phyloP scores from a whole-genome alignment of 1,140 invertebrate genomes.

The Myzus persicae region DNA sequence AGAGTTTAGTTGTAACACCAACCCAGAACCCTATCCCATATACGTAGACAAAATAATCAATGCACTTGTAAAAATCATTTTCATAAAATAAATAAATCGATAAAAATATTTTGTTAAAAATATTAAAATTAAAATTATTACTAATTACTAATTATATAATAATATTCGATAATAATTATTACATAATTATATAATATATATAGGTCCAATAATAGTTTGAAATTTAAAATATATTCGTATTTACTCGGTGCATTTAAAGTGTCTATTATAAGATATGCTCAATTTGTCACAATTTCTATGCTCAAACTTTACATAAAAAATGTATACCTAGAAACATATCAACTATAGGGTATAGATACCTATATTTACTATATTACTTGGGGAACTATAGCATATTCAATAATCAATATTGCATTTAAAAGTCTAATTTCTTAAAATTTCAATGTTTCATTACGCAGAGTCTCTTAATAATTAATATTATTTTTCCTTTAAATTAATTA shows the following conservation, averaged over 20 bases:
- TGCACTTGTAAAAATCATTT: not conserved
- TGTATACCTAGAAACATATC: not conserved
- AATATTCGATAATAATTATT: too few relatives aligned
- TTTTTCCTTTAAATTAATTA: not conserved
- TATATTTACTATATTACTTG: not conserved
- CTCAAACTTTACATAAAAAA: not conserved
- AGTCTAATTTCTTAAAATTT: not conserved
- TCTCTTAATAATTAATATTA: not conserved
- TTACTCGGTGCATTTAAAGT: not conserved
- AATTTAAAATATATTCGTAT: not conserved
- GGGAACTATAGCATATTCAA: not conserved
- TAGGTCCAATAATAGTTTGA: not conserved
- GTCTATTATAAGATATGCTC: not conserved
- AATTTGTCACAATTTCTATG: not conserved
- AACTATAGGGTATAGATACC: not conserved
- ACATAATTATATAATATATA: not conserved
- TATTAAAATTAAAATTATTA: not conserved
- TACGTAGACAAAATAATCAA: not conserved
- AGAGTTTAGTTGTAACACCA: not conserved
- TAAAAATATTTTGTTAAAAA: not conserved
- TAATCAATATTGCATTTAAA: not conserved
- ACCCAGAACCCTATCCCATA: not conserved
- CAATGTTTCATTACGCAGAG: not conserved
- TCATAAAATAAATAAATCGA: not conserved
- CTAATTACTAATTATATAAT: too few relatives aligned